These are phyloP conservation scores for Pionites leucogaster DNA, from an alignment of 2,113 vertebrate species.

Conservation along the genomic window DNA sequence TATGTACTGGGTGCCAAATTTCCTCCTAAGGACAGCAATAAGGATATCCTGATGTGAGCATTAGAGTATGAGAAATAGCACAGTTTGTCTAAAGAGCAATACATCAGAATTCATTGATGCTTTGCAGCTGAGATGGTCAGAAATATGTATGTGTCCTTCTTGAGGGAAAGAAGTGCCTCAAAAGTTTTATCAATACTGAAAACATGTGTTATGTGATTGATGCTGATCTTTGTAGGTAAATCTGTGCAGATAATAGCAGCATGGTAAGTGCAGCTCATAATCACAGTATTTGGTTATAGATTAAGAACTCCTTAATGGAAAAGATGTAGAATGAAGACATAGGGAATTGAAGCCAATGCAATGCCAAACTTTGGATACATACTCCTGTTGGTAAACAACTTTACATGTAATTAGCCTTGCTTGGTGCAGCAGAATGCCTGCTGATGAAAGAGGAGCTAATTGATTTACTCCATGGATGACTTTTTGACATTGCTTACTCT, in stretches of 20 bases:
- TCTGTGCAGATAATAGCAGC: not conserved
- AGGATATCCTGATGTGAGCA: not conserved
- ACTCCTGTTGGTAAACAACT: slow-evolving; percentile 27
- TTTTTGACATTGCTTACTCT: slow-evolving; percentile 61
- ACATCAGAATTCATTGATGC: not conserved
- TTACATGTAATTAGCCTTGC: slow-evolving; percentile 55
- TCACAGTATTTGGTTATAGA: not conserved
- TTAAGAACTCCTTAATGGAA: not conserved
- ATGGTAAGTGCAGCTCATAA: not conserved
- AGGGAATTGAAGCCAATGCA: not conserved
- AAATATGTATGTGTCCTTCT: not conserved
- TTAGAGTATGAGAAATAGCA: not conserved
- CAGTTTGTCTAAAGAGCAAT: not conserved
- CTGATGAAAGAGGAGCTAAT: slow-evolving; percentile 62
- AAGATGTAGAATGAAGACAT: not conserved
- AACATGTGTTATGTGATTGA: not conserved
- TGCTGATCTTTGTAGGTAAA: not conserved
- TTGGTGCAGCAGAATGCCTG: slow-evolving; percentile 61
- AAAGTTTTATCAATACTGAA: not conserved
- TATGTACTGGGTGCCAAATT: not conserved
- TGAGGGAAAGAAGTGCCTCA: not conserved
- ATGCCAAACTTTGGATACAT: not conserved
- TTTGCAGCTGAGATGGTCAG: not conserved
- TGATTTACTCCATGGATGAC: slow-evolving; percentile 56
- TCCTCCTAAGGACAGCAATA: not conserved